Evolutionary conservation across 2,888 invertebrate species (phyloP).

Genomic region (Mesodorylaimus sp.): DNA sequence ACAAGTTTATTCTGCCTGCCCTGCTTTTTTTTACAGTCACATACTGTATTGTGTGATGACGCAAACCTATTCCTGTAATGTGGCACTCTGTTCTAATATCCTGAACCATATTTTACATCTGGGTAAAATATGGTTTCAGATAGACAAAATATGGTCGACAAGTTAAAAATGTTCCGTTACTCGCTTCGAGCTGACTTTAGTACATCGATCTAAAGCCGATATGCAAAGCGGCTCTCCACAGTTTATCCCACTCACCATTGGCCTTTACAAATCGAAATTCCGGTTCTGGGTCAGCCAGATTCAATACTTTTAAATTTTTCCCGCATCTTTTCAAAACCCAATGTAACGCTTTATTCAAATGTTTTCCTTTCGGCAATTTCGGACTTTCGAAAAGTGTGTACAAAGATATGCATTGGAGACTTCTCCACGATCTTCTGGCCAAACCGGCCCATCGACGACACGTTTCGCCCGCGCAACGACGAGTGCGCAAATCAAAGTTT

Average conservation of each 20-base stretch:
- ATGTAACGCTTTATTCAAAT: constrained; percentile 6
- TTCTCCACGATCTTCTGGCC: background rate
- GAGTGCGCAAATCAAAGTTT: background rate
- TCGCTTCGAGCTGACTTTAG: background rate
- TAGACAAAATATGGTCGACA: too few species aligned
- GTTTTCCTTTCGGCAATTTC: background rate
- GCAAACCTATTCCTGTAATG: too few species aligned
- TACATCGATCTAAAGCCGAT: background rate
- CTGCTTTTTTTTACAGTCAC: too few species aligned
- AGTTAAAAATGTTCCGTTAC: too few species aligned
- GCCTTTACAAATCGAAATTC: background rate
- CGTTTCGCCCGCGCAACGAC: background rate
- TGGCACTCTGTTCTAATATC: too few species aligned
- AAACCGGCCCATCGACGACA: background rate
- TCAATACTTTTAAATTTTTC: background rate
- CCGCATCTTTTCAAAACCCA: constrained; percentile 5
- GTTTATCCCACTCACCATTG: too few species aligned
- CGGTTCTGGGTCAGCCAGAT: constrained; percentile 4
- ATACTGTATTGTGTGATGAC: too few species aligned
- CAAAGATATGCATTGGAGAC: background rate
- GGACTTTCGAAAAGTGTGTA: background rate
- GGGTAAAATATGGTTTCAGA: too few species aligned
- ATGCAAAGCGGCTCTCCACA: too few species aligned
- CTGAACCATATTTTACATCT: too few species aligned
- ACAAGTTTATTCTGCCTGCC: too few species aligned